Conservation (phyloP, 1,140 invertebrate genomes). For the Drosophila athabasca region DNA sequence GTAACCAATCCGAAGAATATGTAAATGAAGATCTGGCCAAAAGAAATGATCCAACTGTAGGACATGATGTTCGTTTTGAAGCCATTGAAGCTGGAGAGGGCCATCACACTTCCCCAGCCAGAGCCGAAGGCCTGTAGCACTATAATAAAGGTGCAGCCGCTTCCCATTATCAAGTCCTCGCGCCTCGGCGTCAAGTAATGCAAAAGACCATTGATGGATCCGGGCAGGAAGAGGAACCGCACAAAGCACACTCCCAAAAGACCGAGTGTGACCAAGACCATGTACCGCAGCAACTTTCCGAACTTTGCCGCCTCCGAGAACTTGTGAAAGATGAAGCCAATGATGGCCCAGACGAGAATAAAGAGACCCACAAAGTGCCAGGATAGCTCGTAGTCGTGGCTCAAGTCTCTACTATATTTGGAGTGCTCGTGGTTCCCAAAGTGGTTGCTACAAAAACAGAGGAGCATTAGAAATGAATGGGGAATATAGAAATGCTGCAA, state of each 20-base stretch:
- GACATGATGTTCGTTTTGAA: constrained; percentile 90
- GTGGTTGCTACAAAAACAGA: constrained; percentile 31
- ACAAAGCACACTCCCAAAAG: constrained; percentile 50
- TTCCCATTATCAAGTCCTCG: constrained; percentile 18
- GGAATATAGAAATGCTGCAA: not conserved
- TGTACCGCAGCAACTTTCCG: constrained; percentile 52
- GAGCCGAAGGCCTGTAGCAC: constrained; percentile 88
- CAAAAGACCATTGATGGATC: constrained; percentile 89
- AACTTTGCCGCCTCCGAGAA: constrained; percentile 65
- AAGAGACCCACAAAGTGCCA: constrained; percentile 41
- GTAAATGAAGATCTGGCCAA: constrained; percentile 63
- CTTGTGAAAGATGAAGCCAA: constrained; percentile 55
- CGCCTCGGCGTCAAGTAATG: constrained; percentile 89
- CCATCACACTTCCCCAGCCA: constrained; percentile 95
- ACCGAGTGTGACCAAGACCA: constrained; percentile 38
- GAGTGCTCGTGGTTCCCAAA: constrained; percentile 1
- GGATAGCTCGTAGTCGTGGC: constrained; percentile 25
- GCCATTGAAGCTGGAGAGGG: constrained; percentile 95
- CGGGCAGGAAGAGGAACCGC: constrained; percentile 85
- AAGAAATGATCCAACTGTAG: constrained; percentile 69
- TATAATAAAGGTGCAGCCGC: constrained; percentile 28
- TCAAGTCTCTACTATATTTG: too few relatives aligned
- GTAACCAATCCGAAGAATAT: constrained; percentile 59
- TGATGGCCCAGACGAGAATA: constrained; percentile 41
- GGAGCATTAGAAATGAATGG: too few relatives aligned